A percentile compares a stretch with the other conserved stretches of the same genome.
Evolutionary conservation across 2,113 vertebrate genomes (phyloP).

Genomic region (Hemibagrus wyckioides): DNA sequence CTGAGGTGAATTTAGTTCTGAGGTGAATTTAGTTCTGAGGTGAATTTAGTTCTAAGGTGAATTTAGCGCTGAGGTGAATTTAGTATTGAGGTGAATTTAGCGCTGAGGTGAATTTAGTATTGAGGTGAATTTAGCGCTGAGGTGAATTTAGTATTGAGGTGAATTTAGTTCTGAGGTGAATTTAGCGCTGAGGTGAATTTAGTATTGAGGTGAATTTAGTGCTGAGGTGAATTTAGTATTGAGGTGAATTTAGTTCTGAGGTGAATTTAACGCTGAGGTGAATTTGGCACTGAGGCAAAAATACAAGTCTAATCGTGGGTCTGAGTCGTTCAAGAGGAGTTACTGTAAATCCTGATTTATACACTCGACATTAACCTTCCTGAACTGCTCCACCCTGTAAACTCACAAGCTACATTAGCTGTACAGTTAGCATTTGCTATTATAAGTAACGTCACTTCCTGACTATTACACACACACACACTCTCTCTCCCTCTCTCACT

Average conservation of each 20-base stretch:
- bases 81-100: not conserved
- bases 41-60: too few relatives aligned
- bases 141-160: too few relatives aligned
- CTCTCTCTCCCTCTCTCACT: not conserved
- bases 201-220: not conserved
- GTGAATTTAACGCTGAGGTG: not conserved
- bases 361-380: not conserved
- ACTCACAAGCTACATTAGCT: not conserved
- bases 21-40: not conserved
- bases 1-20: too few relatives aligned
- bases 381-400: not conserved
- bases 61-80: not conserved
- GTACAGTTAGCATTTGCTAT: not conserved
- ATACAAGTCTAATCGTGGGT: not conserved
- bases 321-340: not conserved
- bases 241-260: not conserved
- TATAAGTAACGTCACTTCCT: not conserved
- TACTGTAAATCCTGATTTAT: not conserved
- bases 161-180: not conserved
- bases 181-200: not conserved
- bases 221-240: too few relatives aligned
- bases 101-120: too few relatives aligned
- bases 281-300: not conserved
- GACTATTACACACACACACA: not conserved
- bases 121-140: not conserved